Percentiles rank a stretch among this genome's conserved stretches.
phyloP scores from a whole-genome alignment of 2,888 invertebrate species.

The Gryllus longicercus region DNA sequence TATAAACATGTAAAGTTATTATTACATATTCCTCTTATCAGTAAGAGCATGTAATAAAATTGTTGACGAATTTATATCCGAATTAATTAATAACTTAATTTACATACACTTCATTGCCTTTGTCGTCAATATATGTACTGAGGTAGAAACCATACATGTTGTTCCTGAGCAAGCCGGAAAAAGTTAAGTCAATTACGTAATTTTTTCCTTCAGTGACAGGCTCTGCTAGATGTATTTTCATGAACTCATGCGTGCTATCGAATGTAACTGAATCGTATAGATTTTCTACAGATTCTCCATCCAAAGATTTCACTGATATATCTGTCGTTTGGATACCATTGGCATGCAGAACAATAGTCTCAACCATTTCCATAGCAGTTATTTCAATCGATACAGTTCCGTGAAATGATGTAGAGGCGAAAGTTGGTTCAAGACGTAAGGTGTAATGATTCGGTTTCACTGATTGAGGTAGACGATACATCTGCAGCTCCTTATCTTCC shows the following conservation, averaged over 20 bases:
- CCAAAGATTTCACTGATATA: neutral
- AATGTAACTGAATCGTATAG: neutral
- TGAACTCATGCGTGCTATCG: neutral
- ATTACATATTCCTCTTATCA: too few species aligned
- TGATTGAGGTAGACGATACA: neutral
- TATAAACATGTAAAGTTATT: too few species aligned
- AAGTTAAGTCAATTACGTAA: neutral
- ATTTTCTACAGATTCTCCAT: neutral
- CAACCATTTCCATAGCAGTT: neutral
- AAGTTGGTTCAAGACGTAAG: neutral
- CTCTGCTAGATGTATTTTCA: neutral
- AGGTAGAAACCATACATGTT: neutral
- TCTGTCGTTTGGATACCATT: neutral
- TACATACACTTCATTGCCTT: conserved; percentile 51
- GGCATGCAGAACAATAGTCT: neutral
- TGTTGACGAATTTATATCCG: too few species aligned
- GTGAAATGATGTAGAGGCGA: neutral
- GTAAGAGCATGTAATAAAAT: too few species aligned
- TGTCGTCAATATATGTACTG: conserved; percentile 41
- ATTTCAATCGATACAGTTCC: neutral
- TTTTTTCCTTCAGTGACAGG: neutral
- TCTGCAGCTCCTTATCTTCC: neutral
- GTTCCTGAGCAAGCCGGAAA: neutral
- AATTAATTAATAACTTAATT: too few species aligned
- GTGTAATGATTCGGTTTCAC: neutral